Conservation (phyloP, 2,113 vertebrate species). For the Passerina amoena region DNA sequence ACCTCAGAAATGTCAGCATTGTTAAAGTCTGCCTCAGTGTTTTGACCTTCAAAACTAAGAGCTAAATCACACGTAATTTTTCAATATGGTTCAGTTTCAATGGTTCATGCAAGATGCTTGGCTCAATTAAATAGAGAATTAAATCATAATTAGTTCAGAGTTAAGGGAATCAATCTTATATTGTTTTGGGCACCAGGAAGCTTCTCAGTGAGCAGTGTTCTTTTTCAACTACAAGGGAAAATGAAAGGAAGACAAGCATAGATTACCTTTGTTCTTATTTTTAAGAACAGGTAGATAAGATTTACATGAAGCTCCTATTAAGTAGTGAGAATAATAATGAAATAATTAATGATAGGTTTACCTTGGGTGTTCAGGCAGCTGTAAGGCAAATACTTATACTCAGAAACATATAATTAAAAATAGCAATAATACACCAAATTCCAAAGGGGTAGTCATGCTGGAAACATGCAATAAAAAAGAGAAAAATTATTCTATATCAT, state of each 20-base stretch:
- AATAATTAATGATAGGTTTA: neutral
- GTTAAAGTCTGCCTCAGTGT: slow-evolving; percentile 40
- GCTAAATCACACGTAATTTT: neutral
- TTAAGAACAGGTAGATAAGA: neutral
- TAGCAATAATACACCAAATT: neutral
- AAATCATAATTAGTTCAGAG: slow-evolving; percentile 58
- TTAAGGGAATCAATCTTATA: slow-evolving; percentile 19
- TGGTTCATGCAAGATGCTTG: slow-evolving; percentile 19
- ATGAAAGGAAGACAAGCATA: neutral
- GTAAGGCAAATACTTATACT: neutral
- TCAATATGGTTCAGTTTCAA: neutral
- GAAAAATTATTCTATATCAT: neutral
- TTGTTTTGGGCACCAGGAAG: neutral
- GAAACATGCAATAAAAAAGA: neutral
- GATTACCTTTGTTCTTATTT: neutral
- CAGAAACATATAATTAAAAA: neutral
- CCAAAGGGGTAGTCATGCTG: neutral
- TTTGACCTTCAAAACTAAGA: slow-evolving; percentile 63
- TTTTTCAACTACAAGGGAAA: neutral
- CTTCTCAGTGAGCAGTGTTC: neutral
- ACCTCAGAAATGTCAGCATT: neutral
- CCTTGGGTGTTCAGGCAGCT: neutral
- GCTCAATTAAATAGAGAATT: slow-evolving; percentile 65
- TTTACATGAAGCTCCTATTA: neutral
- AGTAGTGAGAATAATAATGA: neutral